phyloP scores from a whole-genome alignment of 2,888 invertebrate genomes.

The Xylophagus ater region DNA sequence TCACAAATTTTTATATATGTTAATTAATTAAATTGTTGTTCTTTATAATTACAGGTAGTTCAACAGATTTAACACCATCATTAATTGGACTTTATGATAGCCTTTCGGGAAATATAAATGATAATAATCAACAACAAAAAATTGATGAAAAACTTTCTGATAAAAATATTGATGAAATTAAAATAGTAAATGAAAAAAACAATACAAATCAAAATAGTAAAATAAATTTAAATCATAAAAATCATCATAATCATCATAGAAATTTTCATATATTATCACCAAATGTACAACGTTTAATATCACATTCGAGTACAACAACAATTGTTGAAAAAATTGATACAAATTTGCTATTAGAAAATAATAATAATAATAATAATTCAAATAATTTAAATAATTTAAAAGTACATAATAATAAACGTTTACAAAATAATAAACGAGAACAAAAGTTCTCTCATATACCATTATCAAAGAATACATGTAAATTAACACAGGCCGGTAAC shows the following conservation, averaged over 20 bases:
- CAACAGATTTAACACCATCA: conserved; percentile 75
- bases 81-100: conserved; percentile 81
- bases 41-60: conserved; percentile 61
- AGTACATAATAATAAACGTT: no score
- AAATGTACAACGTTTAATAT: conserved; percentile 46
- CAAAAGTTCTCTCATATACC: conserved; percentile 30
- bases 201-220: background rate
- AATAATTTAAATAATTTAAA: conserved; percentile 22
- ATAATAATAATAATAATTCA: conserved; percentile 8
- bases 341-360: conserved; percentile 17
- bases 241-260: conserved; percentile 11
- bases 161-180: background rate
- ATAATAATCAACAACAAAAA: conserved; percentile 1
- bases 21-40: no score
- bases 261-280: conserved; percentile 37
- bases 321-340: conserved; percentile 30
- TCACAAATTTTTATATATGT: no score
- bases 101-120: conserved; percentile 44
- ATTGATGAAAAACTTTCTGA: background rate
- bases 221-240: background rate
- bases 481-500: conserved; percentile 33
- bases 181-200: background rate
- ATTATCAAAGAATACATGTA: conserved; percentile 34
- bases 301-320: conserved; percentile 39
- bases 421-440: conserved; percentile 24